Percentiles rank a stretch among this genome's conserved stretches.
Evolutionary conservation across 2,888 invertebrate species (phyloP).

Genomic region (Abscondita cerata): DNA sequence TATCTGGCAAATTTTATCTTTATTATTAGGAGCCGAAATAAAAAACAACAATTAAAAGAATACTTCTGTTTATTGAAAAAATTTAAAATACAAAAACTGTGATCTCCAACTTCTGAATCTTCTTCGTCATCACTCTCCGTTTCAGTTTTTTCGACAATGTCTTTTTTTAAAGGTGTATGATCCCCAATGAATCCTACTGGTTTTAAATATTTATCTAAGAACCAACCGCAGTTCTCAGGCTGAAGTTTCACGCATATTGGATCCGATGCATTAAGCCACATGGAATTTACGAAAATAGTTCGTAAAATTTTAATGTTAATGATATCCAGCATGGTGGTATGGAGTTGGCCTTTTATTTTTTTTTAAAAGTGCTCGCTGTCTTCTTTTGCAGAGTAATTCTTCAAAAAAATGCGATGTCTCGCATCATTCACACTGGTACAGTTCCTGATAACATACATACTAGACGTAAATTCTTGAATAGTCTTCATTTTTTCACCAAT

Average conservation of each 20-base stretch:
- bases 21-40: no score
- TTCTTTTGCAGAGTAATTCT: slow-evolving; percentile 45
- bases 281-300: slow-evolving; percentile 45
- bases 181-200: slow-evolving; percentile 4
- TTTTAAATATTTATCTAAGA: neutral
- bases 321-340: slow-evolving; percentile 46
- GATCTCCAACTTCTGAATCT: neutral
- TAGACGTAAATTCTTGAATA: slow-evolving; percentile 46
- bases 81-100: no score
- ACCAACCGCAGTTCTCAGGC: slow-evolving; percentile 1
- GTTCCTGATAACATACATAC: slow-evolving; percentile 46
- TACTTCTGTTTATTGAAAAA: neutral
- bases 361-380: slow-evolving; percentile 44
- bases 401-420: slow-evolving; percentile 45
- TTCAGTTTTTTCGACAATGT: neutral
- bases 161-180: neutral
- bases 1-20: no score
- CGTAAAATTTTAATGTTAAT: slow-evolving; percentile 43
- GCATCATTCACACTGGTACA: slow-evolving; percentile 31
- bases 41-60: neutral
- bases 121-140: neutral
- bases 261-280: slow-evolving; percentile 45
- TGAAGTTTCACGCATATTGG: slow-evolving; percentile 37
- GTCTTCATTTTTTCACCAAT: slow-evolving; percentile 46
- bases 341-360: slow-evolving; percentile 43